Evolutionary conservation across 2,797 vertebrate genomes (phyloP).

Genomic region (Potorous gilbertii): DNA sequence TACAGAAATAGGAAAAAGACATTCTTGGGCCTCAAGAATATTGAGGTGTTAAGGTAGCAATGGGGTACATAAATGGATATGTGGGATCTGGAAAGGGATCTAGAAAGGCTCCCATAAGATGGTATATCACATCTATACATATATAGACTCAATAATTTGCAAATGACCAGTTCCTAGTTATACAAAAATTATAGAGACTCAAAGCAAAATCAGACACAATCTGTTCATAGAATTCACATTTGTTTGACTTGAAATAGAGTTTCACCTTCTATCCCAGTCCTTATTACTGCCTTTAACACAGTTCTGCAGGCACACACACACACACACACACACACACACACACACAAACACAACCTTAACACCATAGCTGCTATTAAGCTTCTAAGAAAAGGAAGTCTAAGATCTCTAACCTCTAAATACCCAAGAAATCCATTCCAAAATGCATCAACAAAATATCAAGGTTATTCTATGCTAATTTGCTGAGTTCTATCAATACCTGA

Average conservation of each 20-base stretch:
- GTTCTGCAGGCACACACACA: no score
- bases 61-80: neutral
- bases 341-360: neutral
- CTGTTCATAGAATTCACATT: neutral
- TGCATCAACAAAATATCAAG: neutral
- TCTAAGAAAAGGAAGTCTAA: neutral
- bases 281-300: neutral
- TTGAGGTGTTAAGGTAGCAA: neutral
- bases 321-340: no score
- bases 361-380: neutral
- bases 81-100: neutral
- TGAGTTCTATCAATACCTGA: neutral
- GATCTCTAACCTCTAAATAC: neutral
- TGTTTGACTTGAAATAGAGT: neutral
- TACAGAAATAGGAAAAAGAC: neutral
- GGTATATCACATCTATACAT: neutral
- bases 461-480: neutral
- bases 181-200: neutral
- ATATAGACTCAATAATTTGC: neutral
- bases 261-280: neutral
- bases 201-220: neutral
- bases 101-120: neutral
- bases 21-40: neutral
- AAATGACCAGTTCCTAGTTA: neutral
- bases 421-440: neutral